Base-by-base conservation (phyloP, 2,888 invertebrate species). In the Periphyllus acericola region DNA sequence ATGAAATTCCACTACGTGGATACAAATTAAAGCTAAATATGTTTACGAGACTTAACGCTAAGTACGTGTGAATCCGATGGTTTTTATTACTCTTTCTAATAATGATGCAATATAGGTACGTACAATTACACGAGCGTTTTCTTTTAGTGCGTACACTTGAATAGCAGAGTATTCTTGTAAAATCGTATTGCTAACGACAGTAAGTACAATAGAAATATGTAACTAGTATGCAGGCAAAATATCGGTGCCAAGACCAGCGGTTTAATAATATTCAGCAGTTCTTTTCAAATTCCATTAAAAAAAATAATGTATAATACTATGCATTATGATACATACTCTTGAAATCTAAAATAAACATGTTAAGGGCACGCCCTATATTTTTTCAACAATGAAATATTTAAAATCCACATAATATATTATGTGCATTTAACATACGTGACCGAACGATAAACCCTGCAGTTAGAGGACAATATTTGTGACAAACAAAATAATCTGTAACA, bases 391-490 rank as follows among this genome's bases (percentile, higher is more conserved):
- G 60, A 74, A 75, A 87, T 80, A 74, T 81, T 60, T 52, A 46
- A 74, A 81, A 46, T 74, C 19, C 29, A 81, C 19, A 60, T 79
- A 71, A 34, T 52, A 52, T 71, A 71, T 66, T 68, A 79, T 55
- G 71, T 55, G 72, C 6, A 72, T 80, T 87, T 66, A 66, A 60
- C n/a, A 46, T 40, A 87, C 87, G 87, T 87, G 87, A 87, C 87
- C 60, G n/a, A 55, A 81, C 81, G 74, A 81, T 75, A 87, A 87
- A 74, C 87, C 81, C 80, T 74, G 46, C 80, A 75, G 80, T 81
- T 87, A 81, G 74, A 87, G 87, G 87, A 81, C 87, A 87, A 81
- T 87, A 87, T 87, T 87, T 81, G 81, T 87, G 72, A 72, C 79
- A 86, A 79, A 86, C 36, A 36, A 72, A 79, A 79, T 74, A 66